Conservation (phyloP, 2,113 vertebrate species). For the Cochlearius cochlearius region DNA sequence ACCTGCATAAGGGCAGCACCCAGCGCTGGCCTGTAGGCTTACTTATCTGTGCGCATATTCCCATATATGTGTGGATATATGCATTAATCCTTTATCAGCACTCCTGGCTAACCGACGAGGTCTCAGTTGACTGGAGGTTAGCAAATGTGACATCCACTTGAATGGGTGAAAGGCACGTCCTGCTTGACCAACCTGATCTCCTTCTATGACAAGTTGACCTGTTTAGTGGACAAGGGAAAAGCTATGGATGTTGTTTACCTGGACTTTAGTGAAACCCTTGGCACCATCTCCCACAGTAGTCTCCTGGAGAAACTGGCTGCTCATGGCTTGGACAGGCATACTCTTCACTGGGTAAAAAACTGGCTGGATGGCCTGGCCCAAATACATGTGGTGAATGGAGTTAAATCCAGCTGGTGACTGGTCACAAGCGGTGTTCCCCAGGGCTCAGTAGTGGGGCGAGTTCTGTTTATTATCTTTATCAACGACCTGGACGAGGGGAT, state of each 20-base stretch:
- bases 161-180: not conserved
- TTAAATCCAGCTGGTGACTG: accelerated
- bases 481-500: not conserved
- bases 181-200: not conserved
- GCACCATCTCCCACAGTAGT: not conserved
- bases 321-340: not conserved
- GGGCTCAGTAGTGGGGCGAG: not conserved
- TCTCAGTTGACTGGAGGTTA: not conserved
- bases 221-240: not conserved
- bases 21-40: not conserved
- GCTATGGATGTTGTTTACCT: not conserved
- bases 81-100: not conserved
- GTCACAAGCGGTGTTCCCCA: not conserved
- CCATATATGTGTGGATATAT: not conserved
- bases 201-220: not conserved
- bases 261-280: not conserved
- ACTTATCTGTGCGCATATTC: not conserved
- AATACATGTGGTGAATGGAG: not conserved
- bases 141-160: not conserved
- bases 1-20: not conserved
- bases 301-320: not conserved
- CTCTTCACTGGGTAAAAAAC: not conserved
- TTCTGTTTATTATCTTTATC: not conserved
- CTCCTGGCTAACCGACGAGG: not conserved
- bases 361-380: no score